phyloP scores from a whole-genome alignment of 2,797 vertebrate species.

The Sparus aurata region DNA sequence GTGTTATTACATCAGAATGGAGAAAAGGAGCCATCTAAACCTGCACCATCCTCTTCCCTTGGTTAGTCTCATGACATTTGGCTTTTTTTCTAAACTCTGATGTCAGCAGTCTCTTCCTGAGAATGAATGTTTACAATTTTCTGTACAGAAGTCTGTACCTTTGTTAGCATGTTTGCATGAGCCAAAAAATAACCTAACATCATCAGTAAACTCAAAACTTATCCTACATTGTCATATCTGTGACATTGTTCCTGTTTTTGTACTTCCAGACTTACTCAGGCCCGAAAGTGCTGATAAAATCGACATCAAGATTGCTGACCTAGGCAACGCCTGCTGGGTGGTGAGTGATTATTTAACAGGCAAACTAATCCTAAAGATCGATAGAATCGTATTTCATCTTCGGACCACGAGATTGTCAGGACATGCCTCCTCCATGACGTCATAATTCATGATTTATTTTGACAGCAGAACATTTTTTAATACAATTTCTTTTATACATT shows the following conservation, averaged over 20 bases:
- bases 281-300: conserved; percentile 93
- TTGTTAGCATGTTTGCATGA: not conserved
- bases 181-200: not conserved
- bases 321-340: conserved; percentile 98
- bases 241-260: conserved; percentile 35
- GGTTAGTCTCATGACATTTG: conserved; percentile 50
- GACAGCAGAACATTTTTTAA: not conserved
- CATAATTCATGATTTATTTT: not conserved
- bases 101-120: conserved; percentile 5
- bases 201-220: not conserved
- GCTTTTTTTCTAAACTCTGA: not conserved
- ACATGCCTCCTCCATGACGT: not conserved
- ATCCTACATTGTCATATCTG: not conserved
- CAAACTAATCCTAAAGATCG: not conserved
- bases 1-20: conserved; percentile 46
- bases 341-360: conserved; percentile 84
- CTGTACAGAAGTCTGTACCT: not conserved
- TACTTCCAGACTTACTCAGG: conserved; percentile 92
- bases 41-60: conserved; percentile 24
- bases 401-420: not conserved
- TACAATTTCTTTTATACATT: too few relatives aligned
- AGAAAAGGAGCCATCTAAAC: conserved; percentile 33
- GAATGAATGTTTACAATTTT: not conserved
- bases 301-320: conserved; percentile 94
- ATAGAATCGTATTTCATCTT: not conserved